phyloP scores from a whole-genome alignment of 2,113 vertebrate genomes.

The Dinomys branickii region DNA sequence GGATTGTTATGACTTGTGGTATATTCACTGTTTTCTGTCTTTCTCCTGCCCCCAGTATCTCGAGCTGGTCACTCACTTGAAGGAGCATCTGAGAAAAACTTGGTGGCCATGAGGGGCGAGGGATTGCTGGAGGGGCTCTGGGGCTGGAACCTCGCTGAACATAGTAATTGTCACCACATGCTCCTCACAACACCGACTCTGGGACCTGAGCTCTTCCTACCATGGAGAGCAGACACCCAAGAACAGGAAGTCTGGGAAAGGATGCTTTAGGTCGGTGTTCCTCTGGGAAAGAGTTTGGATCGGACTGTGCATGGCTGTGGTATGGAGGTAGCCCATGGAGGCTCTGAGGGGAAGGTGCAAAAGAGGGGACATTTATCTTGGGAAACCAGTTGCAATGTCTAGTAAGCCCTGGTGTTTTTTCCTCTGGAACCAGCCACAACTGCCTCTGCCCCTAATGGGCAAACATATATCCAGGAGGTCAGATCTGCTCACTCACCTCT shows the following conservation, averaged over 20 bases:
- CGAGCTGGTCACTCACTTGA: neutral
- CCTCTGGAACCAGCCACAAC: neutral
- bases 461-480: neutral
- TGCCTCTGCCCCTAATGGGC: neutral
- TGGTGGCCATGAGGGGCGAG: neutral
- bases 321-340: fast-evolving
- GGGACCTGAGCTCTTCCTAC: neutral
- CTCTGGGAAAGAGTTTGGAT: neutral
- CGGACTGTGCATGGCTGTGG: neutral
- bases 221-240: neutral
- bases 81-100: neutral
- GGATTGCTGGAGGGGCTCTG: neutral
- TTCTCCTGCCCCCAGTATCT: neutral
- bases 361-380: neutral
- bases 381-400: neutral
- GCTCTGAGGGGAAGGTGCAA: neutral
- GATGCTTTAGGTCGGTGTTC: neutral
- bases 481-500: too few species aligned
- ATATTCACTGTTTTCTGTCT: too few species aligned
- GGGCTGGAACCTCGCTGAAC: neutral
- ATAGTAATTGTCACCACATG: neutral
- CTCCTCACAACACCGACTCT: neutral
- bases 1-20: neutral
- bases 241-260: neutral
- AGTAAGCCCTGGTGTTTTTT: too few species aligned